Base-by-base conservation (phyloP, 2,888 invertebrate species). In the Thyatira batis region DNA sequence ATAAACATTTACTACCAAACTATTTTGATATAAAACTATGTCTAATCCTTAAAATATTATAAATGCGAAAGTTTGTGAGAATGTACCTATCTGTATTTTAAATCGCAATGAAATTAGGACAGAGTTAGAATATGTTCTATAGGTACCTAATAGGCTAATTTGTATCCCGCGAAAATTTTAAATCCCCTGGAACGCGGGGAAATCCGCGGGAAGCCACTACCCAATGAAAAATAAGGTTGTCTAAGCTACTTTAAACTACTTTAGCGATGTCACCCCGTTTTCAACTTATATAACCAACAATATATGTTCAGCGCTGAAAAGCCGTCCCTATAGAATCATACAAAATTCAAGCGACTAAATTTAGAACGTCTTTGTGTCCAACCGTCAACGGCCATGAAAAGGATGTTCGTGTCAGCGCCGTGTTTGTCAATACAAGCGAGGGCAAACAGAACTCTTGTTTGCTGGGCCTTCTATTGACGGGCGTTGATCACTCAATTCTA, bases 331-430 rank as follows among this genome's bases (percentile, higher is more conserved):
- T 46, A 58, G 57, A 61, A 65, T 61, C 55, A 61, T 61, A 52
- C 53, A 60, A 69, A 69, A 62, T 67, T 66, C 59, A 63, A 65
- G 55, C 67, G 58, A 67, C 62, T 59, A 57, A 70, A 62, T 70
- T 69, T 69, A 64, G 69, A 56, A 54, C 57, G 57, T 45, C 55
- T 68, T 72, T 69, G 67, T 70, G 61, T 71, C 51, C 43, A 55
- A 71, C 55, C 63, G 62, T 46, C 60, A 61, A 57, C 61, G 57
- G 65, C 50, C 53, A 57, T 79, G 77, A 80, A 73, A 78, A 74
- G 76, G 78, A 77, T 76, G 67, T 80, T 80, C 80, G 73, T 78
- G 82, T 76, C 79, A 78, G 68, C 73, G 64, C 48, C 62, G 59
- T 72, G 73, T 73, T 76, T 71, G 76, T 74, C 69, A 71, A 74